These are phyloP conservation scores for Hypolimnas misippus DNA, from an alignment of 2,888 invertebrate species.

Conservation along the genomic window DNA sequence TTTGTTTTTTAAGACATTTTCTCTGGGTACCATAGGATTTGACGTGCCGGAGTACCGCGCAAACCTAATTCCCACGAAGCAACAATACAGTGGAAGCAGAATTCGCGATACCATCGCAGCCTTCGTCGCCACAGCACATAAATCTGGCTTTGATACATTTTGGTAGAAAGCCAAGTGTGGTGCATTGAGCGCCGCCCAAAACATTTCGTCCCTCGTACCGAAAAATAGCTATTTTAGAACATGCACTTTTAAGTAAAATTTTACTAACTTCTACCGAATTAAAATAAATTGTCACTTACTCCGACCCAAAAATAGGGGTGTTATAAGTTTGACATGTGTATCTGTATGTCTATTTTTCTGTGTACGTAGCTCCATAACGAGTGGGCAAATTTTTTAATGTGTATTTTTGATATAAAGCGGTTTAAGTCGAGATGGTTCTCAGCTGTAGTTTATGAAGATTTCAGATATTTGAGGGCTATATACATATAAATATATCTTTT, in stretches of 20 bases:
- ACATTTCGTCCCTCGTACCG: conserved; percentile 37
- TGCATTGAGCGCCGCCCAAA: conserved; percentile 37
- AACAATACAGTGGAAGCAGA: conserved; percentile 54
- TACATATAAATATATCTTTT: too few species aligned
- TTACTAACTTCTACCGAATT: background rate
- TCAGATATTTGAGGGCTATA: too few species aligned
- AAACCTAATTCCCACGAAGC: conserved; percentile 65
- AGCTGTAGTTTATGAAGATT: too few species aligned
- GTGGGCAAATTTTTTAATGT: too few species aligned
- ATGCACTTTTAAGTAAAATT: conserved; percentile 8
- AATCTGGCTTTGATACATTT: conserved; percentile 82
- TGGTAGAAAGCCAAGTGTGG: conserved; percentile 77
- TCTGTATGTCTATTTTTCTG: too few species aligned
- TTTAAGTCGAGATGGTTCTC: too few species aligned
- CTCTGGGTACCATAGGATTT: conserved; percentile 48
- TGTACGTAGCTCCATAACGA: too few species aligned
- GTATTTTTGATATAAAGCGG: too few species aligned
- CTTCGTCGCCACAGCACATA: conserved; percentile 76
- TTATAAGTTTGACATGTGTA: too few species aligned
- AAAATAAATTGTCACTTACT: too few species aligned
- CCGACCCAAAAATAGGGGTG: too few species aligned
- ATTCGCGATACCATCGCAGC: conserved; percentile 72
- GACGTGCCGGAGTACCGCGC: conserved; percentile 50
- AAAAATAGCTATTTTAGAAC: conserved; percentile 35
- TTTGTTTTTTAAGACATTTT: background rate